Conservation (phyloP, 2,797 vertebrate species). For the Poeciliopsis infans region DNA sequence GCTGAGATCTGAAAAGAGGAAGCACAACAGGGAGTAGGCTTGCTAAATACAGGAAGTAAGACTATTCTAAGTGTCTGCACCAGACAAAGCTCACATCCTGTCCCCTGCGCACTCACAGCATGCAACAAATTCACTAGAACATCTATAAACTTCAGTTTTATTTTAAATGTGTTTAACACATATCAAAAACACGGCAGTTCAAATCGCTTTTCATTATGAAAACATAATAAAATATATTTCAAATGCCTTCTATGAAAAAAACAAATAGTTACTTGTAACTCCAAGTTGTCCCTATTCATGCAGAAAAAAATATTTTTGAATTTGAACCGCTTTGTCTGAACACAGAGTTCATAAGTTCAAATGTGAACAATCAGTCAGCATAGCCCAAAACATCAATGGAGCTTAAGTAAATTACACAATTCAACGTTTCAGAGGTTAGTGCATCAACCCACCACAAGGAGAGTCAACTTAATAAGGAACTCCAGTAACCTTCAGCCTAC, state of each 20-base stretch:
- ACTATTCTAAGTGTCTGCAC: constrained; percentile 37
- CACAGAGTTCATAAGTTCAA: neutral
- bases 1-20: constrained; percentile 63
- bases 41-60: constrained; percentile 64
- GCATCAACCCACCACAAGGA: neutral
- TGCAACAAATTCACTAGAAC: constrained; percentile 19
- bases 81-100: constrained; percentile 59
- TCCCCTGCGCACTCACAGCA: constrained; percentile 34
- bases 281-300: neutral
- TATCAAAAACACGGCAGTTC: too few relatives aligned
- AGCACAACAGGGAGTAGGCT: constrained; percentile 50
- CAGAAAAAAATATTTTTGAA: neutral
- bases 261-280: neutral
- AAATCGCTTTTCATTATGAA: too few relatives aligned
- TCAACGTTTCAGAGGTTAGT: neutral
- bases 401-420: neutral
- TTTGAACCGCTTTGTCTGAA: neutral
- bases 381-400: neutral
- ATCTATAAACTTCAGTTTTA: neutral
- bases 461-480: neutral
- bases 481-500: neutral
- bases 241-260: neutral
- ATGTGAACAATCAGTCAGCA: neutral
- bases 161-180: too few relatives aligned
- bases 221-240: too few relatives aligned